Evolutionary conservation across 2,113 vertebrate genomes (phyloP), one percentile per base, ranked within the genome.

Genomic region (Dolichotis patagonum): DNA sequence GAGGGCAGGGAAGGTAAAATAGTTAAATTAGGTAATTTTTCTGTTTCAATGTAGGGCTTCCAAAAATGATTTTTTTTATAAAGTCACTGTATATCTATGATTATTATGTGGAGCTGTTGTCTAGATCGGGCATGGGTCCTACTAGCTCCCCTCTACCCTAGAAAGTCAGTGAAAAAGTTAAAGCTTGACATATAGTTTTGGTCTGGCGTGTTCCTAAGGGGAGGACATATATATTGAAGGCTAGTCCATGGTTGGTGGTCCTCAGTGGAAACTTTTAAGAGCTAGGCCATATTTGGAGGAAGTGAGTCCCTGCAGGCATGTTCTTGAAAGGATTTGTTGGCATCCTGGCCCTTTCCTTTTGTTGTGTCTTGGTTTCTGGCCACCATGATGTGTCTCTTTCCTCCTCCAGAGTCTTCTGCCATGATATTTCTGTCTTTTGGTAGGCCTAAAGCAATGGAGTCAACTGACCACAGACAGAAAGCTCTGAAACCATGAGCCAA

Each of bases 11-110:
- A 30, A 19, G 20, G 10, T 17, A 41, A 49, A 52, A 78, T 49
- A 24, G 38, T 75, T 43, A 49, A 49, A 43, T 78, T 49, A 85
- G 56, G 4, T 86, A 80, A 41, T 88, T 92, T 94, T 82, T 69
- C 28, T 75, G 5, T 96, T 89, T 92, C 10, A 90, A 22, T 38
- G 8, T 49, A 56, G 17, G 17, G 26, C 43, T 97, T 85, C 49
- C 35, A 77, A 81, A 85, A 77, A 10, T 90, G n/a, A 46, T 92
- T 82, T 94, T 82, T 94, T 85, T 90, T 67, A 43, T 84, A 78
- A 85, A 67, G 77, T 95, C 17, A 85, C 22, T 80, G 58, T 38
- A 85, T 13, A 92, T 52, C 26, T 90, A 12, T 81, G 35, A 46
- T 71, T 54, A 46, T 88, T 84, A 38, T 71, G 43, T 90, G 58